These are phyloP conservation scores for Onychostruthus taczanowskii DNA, from an alignment of 2,113 vertebrate genomes.

Conservation along the genomic window DNA sequence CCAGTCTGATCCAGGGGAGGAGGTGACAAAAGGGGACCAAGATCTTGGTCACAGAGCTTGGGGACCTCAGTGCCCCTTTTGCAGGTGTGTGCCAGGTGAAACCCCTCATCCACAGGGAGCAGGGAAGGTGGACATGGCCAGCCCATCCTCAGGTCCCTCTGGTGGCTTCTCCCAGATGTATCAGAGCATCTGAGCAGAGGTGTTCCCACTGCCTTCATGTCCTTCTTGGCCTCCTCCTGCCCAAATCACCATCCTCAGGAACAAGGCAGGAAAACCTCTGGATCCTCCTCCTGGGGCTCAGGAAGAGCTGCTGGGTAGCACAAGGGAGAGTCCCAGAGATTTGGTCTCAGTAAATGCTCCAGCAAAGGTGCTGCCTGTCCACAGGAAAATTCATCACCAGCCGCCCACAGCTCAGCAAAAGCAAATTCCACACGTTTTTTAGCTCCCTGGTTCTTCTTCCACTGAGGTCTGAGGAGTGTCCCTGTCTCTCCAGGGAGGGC, in stretches of 20 bases:
- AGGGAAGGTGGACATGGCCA: neutral
- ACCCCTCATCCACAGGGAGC: fast-evolving
- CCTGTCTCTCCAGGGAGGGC: neutral
- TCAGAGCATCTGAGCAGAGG: neutral
- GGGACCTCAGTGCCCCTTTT: neutral
- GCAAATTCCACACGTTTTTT: neutral
- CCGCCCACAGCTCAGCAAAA: neutral
- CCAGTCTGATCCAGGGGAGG: neutral
- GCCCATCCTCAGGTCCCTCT: neutral
- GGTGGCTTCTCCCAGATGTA: neutral
- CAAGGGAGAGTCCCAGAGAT: neutral
- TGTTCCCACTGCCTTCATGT: fast-evolving
- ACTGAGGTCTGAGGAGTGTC: fast-evolving
- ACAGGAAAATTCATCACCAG: neutral
- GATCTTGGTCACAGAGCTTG: neutral
- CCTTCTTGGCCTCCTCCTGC: neutral
- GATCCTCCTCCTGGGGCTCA: fast-evolving
- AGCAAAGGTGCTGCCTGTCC: neutral
- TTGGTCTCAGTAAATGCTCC: neutral
- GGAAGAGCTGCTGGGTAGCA: neutral
- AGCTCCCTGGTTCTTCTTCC: neutral
- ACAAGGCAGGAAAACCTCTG: fast-evolving
- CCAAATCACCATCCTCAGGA: fast-evolving
- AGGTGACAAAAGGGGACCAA: neutral
- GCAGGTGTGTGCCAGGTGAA: neutral